Percentiles rank a stretch among this genome's conserved stretches.
Evolutionary conservation across 2,888 invertebrate genomes (phyloP).

Genomic region (Polietes domitor): DNA sequence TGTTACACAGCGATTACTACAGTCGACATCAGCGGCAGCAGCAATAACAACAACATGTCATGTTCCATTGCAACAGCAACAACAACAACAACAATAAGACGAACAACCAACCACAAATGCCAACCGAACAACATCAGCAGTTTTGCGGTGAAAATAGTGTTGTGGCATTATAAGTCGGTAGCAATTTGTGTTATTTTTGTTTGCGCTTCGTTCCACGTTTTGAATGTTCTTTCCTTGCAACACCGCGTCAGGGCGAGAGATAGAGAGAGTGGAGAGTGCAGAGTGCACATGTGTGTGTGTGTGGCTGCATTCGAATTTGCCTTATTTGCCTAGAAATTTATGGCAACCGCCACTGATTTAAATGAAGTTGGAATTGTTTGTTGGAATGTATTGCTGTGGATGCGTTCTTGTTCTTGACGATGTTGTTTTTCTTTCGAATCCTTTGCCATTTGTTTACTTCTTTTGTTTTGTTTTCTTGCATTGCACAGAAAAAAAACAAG

Average conservation of each 20-base stretch:
- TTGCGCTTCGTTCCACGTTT: not conserved
- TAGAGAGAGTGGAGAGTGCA: not conserved
- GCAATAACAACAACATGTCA: not conserved
- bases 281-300: not conserved
- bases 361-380: slow-evolving; percentile 13
- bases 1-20: not conserved
- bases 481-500: not conserved
- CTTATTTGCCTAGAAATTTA: slow-evolving; percentile 26
- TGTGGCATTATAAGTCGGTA: slow-evolving; percentile 6
- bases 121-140: slow-evolving; percentile 24
- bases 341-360: slow-evolving; percentile 36
- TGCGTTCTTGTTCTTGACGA: not conserved
- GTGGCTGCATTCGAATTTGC: not conserved
- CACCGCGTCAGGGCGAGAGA: no score
- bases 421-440: slow-evolving; percentile 13
- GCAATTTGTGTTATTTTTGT: slow-evolving; percentile 10
- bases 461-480: slow-evolving; percentile 4
- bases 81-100: not conserved
- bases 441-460: not conserved
- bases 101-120: slow-evolving; percentile 16
- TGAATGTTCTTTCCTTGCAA: not conserved
- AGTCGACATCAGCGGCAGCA: not conserved
- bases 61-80: not conserved
- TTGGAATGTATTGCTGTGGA: not conserved
- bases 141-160: slow-evolving; percentile 20